Percentiles rank a stretch among this genome's conserved stretches.
phyloP scores from a whole-genome alignment of 2,797 vertebrate genomes.

The Anguilla anguilla region DNA sequence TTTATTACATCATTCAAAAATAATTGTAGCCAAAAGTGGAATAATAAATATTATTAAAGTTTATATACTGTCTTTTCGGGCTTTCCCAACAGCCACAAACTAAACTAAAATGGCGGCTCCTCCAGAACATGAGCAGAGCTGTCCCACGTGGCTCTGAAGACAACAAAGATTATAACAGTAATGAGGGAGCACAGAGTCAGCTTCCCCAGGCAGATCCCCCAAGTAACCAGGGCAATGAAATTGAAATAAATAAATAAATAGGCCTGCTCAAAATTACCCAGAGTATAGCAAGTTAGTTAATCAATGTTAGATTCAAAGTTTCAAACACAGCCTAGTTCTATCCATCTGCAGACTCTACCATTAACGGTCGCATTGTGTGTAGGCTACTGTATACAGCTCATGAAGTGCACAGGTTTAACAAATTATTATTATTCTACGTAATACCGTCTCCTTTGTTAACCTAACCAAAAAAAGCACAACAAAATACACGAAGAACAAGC shows the following conservation, averaged over 20 bases:
- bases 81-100: not conserved
- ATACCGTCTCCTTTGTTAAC: not conserved
- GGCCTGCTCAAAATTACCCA: not conserved
- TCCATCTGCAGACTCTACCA: not conserved
- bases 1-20: no score
- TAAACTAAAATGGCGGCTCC: not conserved
- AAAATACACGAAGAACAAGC: not conserved
- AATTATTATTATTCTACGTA: not conserved
- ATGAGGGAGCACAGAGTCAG: not conserved
- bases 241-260: not conserved
- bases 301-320: no score
- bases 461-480: not conserved
- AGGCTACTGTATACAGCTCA: not conserved
- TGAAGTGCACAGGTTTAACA: not conserved
- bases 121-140: not conserved
- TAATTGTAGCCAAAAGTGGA: no score
- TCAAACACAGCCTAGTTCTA: not conserved
- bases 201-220: not conserved
- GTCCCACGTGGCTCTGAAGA: not conserved
- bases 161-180: not conserved
- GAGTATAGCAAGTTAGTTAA: not conserved
- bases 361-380: not conserved
- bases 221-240: not conserved
- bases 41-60: no score
- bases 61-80: not conserved